Evolutionary conservation across 2,113 vertebrate species (phyloP).

Genomic region (Siniperca knerii): DNA sequence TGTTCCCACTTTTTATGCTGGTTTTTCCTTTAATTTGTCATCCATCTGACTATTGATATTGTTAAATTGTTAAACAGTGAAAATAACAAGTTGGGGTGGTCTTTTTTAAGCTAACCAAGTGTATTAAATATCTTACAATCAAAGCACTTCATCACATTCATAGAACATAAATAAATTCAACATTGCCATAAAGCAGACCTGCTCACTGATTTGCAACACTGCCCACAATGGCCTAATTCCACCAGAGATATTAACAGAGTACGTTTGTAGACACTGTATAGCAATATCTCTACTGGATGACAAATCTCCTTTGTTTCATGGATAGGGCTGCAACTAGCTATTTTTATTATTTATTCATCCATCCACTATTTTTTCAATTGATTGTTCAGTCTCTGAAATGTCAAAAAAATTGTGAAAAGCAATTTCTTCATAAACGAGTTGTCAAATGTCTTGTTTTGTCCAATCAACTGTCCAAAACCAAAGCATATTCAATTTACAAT

Average conservation of each 20-base stretch:
- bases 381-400: neutral
- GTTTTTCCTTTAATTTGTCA: neutral
- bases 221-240: neutral
- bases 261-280: neutral
- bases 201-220: constrained; percentile 9
- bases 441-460: neutral
- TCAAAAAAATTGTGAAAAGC: neutral
- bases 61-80: neutral
- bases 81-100: neutral
- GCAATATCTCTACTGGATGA: neutral
- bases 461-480: neutral
- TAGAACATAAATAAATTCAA: neutral
- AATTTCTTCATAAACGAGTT: neutral
- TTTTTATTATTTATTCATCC: neutral
- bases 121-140: neutral
- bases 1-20: neutral
- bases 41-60: neutral
- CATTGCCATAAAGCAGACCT: neutral
- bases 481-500: neutral
- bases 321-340: neutral
- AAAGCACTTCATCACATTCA: constrained; percentile 1
- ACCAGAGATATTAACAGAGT: neutral
- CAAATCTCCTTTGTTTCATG: neutral
- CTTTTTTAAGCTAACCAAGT: neutral
- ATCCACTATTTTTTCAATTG: neutral